Conservation (phyloP, 2,888 invertebrate genomes). For the Epistrophe eligans region DNA sequence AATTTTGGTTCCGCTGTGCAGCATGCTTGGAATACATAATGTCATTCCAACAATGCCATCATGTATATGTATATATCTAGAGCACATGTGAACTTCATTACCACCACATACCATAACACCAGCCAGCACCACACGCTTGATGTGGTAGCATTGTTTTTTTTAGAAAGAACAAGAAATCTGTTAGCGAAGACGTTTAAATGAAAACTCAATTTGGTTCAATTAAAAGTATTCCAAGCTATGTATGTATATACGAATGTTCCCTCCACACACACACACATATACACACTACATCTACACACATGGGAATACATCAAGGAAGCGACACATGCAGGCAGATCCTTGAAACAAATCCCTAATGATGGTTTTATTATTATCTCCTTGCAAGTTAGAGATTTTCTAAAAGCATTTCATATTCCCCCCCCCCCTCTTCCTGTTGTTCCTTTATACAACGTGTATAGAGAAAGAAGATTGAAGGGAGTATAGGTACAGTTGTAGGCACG, state of each 20-base stretch:
- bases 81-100: constrained; percentile 55
- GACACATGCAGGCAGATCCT: constrained; percentile 23
- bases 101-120: constrained; percentile 9
- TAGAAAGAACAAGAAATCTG: constrained; percentile 24
- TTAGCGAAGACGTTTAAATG: constrained; percentile 46
- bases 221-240: constrained; percentile 49
- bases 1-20: constrained; percentile 25
- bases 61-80: background rate
- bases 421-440: background rate
- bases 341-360: constrained; percentile 49
- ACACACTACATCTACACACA: background rate
- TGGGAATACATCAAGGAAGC: constrained; percentile 16
- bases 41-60: background rate
- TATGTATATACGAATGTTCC: background rate
- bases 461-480: background rate
- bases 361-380: constrained; percentile 51
- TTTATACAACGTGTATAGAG: background rate
- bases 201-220: constrained; percentile 65
- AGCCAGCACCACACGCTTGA: background rate
- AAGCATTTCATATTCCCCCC: constrained; percentile 17
- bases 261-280: background rate
- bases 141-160: constrained; percentile 38
- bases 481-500: fast-evolving
- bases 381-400: constrained; percentile 35
- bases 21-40: constrained; percentile 63